phyloP scores from a whole-genome alignment of 1,140 invertebrate species.

The Orius laevigatus region DNA sequence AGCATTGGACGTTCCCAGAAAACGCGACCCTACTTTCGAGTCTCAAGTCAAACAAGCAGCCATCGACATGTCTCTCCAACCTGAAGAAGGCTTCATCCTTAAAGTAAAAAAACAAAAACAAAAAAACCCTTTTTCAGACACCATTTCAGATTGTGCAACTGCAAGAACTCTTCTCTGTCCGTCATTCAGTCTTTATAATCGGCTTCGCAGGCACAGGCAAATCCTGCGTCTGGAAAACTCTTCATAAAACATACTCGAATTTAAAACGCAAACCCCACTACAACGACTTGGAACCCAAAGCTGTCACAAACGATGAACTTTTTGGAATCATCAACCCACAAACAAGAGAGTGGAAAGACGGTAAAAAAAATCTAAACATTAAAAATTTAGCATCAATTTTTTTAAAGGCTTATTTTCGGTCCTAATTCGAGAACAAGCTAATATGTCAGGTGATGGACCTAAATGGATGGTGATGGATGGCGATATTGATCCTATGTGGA shows the following conservation, averaged over 20 bases:
- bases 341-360: constrained; percentile 94
- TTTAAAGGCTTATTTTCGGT: constrained; percentile 61
- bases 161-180: constrained; percentile 78
- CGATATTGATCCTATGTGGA: constrained; percentile 96
- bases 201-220: constrained; percentile 89
- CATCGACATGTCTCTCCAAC: constrained; percentile 69
- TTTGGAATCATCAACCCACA: constrained; percentile 90
- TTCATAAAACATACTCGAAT: constrained; percentile 66
- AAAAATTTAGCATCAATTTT: not conserved
- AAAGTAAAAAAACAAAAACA: constrained; percentile 32
- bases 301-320: constrained; percentile 88
- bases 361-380: constrained; percentile 29
- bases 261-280: constrained; percentile 64
- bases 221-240: constrained; percentile 79
- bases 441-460: constrained; percentile 65
- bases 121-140: not conserved
- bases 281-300: constrained; percentile 86
- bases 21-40: constrained; percentile 70
- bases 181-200: constrained; percentile 88
- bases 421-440: constrained; percentile 84
- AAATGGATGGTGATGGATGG: constrained; percentile 95
- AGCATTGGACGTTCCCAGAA: constrained; percentile 70
- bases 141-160: constrained; percentile 66
- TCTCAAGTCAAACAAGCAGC: constrained; percentile 56
- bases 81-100: constrained; percentile 76